These are phyloP conservation scores for Oligia fasciuncula DNA, from an alignment of 2,888 invertebrate species.

Conservation along the genomic window DNA sequence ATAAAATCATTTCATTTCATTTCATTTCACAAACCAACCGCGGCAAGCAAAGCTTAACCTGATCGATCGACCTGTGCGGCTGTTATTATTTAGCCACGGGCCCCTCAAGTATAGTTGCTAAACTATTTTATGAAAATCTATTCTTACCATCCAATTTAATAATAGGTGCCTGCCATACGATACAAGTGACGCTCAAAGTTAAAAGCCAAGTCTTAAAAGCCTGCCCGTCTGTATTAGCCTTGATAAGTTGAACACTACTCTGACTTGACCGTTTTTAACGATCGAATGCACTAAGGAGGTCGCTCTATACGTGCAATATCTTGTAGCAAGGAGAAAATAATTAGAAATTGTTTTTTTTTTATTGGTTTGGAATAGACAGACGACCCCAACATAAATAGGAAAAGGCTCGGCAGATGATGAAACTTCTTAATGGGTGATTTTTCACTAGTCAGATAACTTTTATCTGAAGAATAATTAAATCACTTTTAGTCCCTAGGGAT, in stretches of 20 bases:
- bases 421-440: no score
- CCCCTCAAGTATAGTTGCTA: no score
- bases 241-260: conserved; percentile 9
- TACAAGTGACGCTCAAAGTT: conserved; percentile 50
- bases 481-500: no score
- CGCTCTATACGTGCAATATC: not conserved
- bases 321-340: conserved; percentile 7
- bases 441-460: no score
- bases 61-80: no score
- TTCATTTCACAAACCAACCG: no score
- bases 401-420: no score
- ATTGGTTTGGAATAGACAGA: not conserved
- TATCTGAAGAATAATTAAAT: no score
- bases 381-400: no score
- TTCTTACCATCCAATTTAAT: not conserved
- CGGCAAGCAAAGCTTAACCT: no score
- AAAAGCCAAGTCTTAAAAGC: conserved; percentile 71
- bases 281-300: conserved; percentile 28
- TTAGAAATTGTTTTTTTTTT: conserved; percentile 1
- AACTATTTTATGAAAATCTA: not conserved
- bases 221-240: conserved; percentile 71
- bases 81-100: no score
- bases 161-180: conserved; percentile 23
- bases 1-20: no score
- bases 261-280: conserved; percentile 45